Evolutionary conservation across 1,140 invertebrate species (phyloP).

Genomic region (Pachypsylla venusta): DNA sequence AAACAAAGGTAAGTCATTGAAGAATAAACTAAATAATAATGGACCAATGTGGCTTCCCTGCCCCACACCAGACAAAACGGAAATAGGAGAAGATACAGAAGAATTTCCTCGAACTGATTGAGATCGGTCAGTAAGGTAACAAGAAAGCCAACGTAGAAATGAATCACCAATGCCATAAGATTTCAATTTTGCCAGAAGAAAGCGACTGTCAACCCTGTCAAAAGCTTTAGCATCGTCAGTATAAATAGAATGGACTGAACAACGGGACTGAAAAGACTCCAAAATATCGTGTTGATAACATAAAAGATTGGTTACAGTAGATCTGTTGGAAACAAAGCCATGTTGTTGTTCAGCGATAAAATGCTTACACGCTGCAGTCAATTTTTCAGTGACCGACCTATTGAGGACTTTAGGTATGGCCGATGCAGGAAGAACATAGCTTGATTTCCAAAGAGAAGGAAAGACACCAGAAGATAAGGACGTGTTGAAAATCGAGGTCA

Average conservation of each 20-base stretch:
- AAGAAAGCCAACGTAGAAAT: not conserved
- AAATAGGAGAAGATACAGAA: not conserved
- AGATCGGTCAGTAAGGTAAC: not conserved
- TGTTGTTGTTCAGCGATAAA: conserved; percentile 6
- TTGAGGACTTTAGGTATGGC: conserved; percentile 9
- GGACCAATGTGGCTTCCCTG: too few species aligned
- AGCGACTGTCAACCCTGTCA: not conserved
- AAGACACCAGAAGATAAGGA: conserved; percentile 12
- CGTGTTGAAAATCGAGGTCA: not conserved
- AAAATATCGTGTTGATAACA: conserved; percentile 8
- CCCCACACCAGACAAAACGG: not conserved
- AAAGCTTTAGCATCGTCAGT: not conserved
- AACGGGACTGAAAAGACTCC: not conserved
- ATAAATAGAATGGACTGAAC: conserved; percentile 6
- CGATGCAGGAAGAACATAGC: not conserved
- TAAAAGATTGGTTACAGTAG: too few species aligned
- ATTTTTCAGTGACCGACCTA: not conserved
- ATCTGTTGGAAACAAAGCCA: not conserved
- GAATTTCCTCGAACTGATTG: not conserved
- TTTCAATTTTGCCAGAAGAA: not conserved
- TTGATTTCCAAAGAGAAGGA: not conserved
- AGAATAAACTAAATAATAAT: not conserved
- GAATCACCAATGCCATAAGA: not conserved
- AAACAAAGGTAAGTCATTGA: not conserved
- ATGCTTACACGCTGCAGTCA: not conserved